Base-by-base conservation (phyloP, 1,140 invertebrate genomes). In the Colletes gigas region DNA sequence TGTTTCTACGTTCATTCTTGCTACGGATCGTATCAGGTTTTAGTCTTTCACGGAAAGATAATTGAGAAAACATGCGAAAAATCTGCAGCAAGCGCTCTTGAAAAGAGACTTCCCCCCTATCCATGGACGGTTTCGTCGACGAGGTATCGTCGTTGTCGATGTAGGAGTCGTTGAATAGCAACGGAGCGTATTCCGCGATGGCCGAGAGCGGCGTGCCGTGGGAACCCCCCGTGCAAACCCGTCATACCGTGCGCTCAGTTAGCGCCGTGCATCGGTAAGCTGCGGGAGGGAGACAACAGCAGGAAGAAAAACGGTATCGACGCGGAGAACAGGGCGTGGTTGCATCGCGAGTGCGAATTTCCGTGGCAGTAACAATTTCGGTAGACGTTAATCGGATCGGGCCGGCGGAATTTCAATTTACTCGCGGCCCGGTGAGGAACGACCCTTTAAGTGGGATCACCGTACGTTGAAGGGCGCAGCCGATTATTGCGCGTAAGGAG, bases 401-500 rank as follows among this genome's bases (percentile, higher is more conserved):
- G 39, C 1, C 10, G 21, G 59, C 63, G 47, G 60, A 85, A 60
- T 85, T 85, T 85, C 84, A 85, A 85, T 85, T 85, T 85, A 55
- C 71, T 39, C 60, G 68, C 62, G 70, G 63, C 69, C 70, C 69
- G 71, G 62, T 19, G 81, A 86, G 59, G 63, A 76, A 75, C 72
- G 72, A 68, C 69, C 70, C 55, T 72, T 71, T 70, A 74, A 83
- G 81, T 57, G 81, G 73, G 78, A 87, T 81, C 76, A 76, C n/a
- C 65, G 81, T 75, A 80, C 73, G 82, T 65, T 75, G 84, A 81
- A 83, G 84, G 81, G 84, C 69, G 63, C 71, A 55, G 60, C 85
- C 72, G 84, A 86, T 86, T 86, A 86, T 86, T 83, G 81, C 76
- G 55, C 73, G 73, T 59, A 21, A 86, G 84, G 1, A 84, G 59